phyloP scores from a whole-genome alignment of 2,888 invertebrate genomes.

The Rhabditoides inermis region DNA sequence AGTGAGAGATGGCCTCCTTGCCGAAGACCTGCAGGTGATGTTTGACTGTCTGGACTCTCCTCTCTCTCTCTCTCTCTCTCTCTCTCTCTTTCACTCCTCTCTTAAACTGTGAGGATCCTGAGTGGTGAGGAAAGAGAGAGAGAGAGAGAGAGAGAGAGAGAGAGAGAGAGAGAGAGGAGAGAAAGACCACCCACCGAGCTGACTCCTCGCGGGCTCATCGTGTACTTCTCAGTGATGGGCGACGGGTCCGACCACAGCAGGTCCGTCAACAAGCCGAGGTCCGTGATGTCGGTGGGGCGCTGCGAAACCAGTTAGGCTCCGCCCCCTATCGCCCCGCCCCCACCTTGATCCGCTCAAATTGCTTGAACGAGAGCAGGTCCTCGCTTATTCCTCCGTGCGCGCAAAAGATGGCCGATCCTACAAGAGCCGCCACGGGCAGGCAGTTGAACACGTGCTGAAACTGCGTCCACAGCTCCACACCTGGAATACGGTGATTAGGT shows the following conservation, averaged over 20 bases:
- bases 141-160: no score
- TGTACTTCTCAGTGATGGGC: neutral
- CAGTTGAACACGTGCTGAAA: slow-evolving; percentile 55
- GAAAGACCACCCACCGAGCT: no score
- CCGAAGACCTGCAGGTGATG: no score
- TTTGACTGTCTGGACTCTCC: no score
- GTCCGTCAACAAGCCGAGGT: slow-evolving; percentile 21
- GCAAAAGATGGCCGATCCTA: slow-evolving; percentile 59
- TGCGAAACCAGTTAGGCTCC: neutral
- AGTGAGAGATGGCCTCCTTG: no score
- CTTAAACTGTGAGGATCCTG: no score
- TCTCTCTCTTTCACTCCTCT: no score
- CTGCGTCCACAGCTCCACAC: slow-evolving; percentile 16
- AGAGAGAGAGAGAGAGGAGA: no score
- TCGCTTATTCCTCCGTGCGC: slow-evolving; percentile 60
- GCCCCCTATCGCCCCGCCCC: no score
- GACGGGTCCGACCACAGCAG: slow-evolving; percentile 19
- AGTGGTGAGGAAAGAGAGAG: no score
- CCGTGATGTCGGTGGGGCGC: slow-evolving; percentile 22
- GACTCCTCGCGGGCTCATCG: neutral
- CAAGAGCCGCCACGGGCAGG: slow-evolving; percentile 56
- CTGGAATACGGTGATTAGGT: slow-evolving; percentile 1
- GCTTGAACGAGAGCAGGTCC: slow-evolving; percentile 56
- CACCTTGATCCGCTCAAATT: slow-evolving; percentile 52
- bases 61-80: no score